Percentiles rank a stretch among this genome's conserved stretches.
Conservation (phyloP, 1,140 invertebrate species). For the Pemphigus obesinymphae region DNA sequence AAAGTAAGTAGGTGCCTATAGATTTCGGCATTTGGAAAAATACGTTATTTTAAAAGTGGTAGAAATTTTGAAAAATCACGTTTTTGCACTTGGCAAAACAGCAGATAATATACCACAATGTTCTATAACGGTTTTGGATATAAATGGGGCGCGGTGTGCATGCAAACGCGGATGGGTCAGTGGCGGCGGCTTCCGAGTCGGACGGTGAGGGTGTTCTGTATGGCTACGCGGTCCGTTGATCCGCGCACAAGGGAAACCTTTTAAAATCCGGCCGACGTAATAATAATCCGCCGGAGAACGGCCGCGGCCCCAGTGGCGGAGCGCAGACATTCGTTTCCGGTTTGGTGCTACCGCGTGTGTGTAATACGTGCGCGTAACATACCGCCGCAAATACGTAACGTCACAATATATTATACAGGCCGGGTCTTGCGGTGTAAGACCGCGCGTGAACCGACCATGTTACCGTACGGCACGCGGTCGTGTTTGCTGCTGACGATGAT, state of each 20-base stretch:
- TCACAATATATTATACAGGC: not conserved
- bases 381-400: not conserved
- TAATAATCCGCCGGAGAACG: not conserved
- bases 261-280: slow-evolving; percentile 29
- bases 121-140: not conserved
- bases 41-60: no score
- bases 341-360: not conserved
- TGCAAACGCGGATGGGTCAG: not conserved
- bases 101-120: no score
- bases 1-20: no score
- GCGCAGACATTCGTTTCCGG: not conserved
- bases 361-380: not conserved
- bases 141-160: not conserved
- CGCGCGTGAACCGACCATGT: not conserved
- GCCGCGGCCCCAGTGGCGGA: no score
- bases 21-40: no score
- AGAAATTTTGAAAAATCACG: no score
- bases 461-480: not conserved
- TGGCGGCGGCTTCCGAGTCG: not conserved
- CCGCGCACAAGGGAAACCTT: slow-evolving; percentile 38
- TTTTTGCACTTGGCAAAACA: no score
- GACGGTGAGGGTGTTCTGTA: not conserved
- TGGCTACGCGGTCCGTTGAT: slow-evolving; percentile 28
- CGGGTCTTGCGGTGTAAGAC: not conserved
- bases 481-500: not conserved